Base-by-base conservation (phyloP, 2,113 vertebrate genomes). In the Istiophorus platypterus region DNA sequence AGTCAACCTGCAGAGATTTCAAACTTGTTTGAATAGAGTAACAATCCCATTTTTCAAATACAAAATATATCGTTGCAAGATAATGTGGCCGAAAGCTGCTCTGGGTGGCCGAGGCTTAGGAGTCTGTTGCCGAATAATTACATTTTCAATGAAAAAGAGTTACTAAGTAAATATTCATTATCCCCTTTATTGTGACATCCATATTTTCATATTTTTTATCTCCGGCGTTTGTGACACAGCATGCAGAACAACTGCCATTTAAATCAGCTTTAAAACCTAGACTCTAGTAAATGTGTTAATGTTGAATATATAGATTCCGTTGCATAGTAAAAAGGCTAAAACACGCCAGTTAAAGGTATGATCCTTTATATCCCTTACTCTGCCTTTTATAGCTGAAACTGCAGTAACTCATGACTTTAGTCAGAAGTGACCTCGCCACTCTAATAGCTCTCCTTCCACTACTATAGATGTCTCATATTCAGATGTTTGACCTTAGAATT, bases 401-500 rank as follows among this genome's bases (percentile, higher is more conserved):
- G 52, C 41, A 22, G 69, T 61, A 81, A 81, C 14, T 42, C 22
- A 5, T 29, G 70, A 61, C 75, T 70, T 78, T 18, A 34, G 26
- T 47, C 17, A 27, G 26, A 75, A 37, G 24, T 47, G 27, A 52
- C 74, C 1, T 12, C 13, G 1, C 24, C 2, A 9, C 57, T 75
- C 27, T 57, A 27, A 76, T 62, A 56, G 34, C 66, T 59, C 41
- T 39, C 51, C 59, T 24, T 39, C 22, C 27, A 5, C 15, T 9
- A 34, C 18, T 4, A 17, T 8, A 3, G 8, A 76, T 31, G 15
- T 26, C 42, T 82, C 31, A 17, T 72, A 71, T 78, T 78, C 17
- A 81, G 47, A 82, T 67, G 42, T 73, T 73, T 42, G 26, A 84
- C 69, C 63, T 71, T 39, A 56, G 22, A 72, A 39, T 75, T 67